Conservation (phyloP, 2,797 vertebrate genomes). For the Denticeps clupeoides region DNA sequence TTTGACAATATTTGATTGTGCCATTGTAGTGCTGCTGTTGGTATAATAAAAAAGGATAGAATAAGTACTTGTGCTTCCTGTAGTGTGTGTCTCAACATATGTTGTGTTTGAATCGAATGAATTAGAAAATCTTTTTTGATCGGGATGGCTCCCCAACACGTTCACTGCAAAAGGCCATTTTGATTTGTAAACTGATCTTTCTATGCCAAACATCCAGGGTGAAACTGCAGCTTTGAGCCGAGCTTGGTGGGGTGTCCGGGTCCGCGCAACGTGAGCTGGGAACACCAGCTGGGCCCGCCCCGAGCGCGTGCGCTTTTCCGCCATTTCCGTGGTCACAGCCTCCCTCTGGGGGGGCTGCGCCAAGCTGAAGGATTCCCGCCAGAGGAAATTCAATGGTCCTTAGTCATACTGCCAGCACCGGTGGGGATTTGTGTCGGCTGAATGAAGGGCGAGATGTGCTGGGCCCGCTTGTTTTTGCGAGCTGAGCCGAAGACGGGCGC, state of each 20-base stretch:
- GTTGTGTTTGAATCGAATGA: conserved; percentile 2
- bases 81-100: not conserved
- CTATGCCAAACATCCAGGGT: conserved; percentile 1
- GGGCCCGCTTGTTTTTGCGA: conserved; percentile 8
- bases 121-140: not conserved
- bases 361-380: conserved; percentile 17
- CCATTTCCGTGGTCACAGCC: conserved; percentile 12
- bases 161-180: not conserved
- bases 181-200: conserved; percentile 9
- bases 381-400: conserved; percentile 18
- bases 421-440: conserved; percentile 10
- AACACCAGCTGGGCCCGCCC: conserved; percentile 12
- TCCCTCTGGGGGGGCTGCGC: conserved; percentile 12
- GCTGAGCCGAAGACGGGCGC: not conserved
- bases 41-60: too few species aligned
- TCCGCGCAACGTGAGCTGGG: conserved; percentile 9
- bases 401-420: conserved; percentile 12
- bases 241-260: conserved; percentile 6
- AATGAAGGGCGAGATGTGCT: conserved; percentile 8
- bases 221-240: conserved; percentile 1
- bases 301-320: conserved; percentile 3
- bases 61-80: too few species aligned
- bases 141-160: conserved; percentile 1
- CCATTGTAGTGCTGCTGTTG: too few species aligned
- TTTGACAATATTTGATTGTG: too few species aligned